These are phyloP conservation scores for Lepas anatifera DNA, from an alignment of 2,888 invertebrate genomes.

Conservation along the genomic window DNA sequence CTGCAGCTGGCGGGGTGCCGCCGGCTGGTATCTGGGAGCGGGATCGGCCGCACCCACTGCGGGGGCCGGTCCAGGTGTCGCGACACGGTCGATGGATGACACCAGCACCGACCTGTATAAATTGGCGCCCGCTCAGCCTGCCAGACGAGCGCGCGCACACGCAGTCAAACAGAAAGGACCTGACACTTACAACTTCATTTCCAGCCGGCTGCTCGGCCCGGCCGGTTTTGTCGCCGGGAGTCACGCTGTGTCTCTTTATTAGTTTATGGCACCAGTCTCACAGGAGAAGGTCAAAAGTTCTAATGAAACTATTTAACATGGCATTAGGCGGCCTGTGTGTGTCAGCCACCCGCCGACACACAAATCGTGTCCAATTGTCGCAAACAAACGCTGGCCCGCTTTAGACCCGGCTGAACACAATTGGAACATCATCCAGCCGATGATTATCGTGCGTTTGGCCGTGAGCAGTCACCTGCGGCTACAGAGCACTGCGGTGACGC, in stretches of 20 bases:
- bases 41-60: too few species aligned
- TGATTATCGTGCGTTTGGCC: not conserved
- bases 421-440: not conserved
- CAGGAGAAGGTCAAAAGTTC: not conserved
- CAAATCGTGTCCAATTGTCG: not conserved
- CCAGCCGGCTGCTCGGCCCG: not conserved
- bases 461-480: not conserved
- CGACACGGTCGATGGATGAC: too few species aligned
- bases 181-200: not conserved
- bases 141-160: too few species aligned
- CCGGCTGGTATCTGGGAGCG: too few species aligned
- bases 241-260: conserved; percentile 2
- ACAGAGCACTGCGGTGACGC: not conserved
- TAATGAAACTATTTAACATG: not conserved
- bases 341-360: not conserved
- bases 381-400: not conserved
- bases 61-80: too few species aligned
- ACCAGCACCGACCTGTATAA: too few species aligned
- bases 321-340: not conserved
- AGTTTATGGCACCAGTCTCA: not conserved
- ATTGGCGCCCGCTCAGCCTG: too few species aligned
- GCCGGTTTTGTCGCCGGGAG: not conserved
- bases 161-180: not conserved
- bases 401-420: not conserved
- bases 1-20: too few species aligned